Evolutionary conservation across 1,140 invertebrate species (phyloP).

Genomic region (Aphelenchoides avenae): DNA sequence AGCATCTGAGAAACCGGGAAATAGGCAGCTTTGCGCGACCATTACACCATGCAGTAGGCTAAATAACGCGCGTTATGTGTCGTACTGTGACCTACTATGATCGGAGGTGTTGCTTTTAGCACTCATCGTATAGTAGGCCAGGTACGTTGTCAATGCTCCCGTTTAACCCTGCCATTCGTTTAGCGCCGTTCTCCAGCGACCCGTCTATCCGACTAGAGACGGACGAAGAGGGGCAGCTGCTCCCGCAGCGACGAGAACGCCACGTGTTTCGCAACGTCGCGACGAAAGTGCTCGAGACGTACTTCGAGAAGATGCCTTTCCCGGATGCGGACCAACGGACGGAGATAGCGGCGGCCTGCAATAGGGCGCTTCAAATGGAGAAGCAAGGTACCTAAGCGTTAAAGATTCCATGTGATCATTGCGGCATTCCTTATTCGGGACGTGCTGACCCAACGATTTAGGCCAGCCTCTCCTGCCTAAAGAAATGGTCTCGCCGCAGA

Average conservation of each 20-base stretch:
- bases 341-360: slow-evolving; percentile 54
- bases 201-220: slow-evolving; percentile 49
- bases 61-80: no score
- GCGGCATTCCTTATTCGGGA: no score
- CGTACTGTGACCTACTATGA: no score
- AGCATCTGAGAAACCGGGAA: no score
- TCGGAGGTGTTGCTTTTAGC: no score
- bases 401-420: no score
- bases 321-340: slow-evolving; percentile 45
- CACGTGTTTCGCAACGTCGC: slow-evolving; percentile 59
- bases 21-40: no score
- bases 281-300: slow-evolving; percentile 47
- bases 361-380: slow-evolving; percentile 43
- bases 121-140: no score
- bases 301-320: slow-evolving; percentile 49
- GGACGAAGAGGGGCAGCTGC: slow-evolving; percentile 55
- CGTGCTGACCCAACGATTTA: no score
- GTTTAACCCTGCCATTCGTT: no score
- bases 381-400: slow-evolving; percentile 45
- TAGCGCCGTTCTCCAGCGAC: slow-evolving; percentile 39
- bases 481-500: slow-evolving; percentile 56
- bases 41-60: no score
- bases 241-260: slow-evolving; percentile 54
- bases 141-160: slow-evolving; percentile 13
- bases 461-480: slow-evolving; percentile 54